These are phyloP conservation scores for Clivina fossor DNA, from an alignment of 2,888 invertebrate species.

Conservation along the genomic window DNA sequence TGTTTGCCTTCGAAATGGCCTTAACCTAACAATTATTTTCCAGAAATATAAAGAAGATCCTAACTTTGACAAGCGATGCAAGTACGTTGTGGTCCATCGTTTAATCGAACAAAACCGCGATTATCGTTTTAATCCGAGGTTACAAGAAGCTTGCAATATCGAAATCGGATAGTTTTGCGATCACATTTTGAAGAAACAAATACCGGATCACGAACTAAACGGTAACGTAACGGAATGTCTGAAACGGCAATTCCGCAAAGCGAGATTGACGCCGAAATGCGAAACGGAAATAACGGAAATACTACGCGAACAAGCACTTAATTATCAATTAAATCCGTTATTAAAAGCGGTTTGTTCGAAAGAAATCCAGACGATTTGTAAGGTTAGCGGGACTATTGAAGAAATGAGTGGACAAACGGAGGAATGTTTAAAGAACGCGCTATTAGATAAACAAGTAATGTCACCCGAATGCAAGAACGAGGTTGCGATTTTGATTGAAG, in stretches of 20 bases:
- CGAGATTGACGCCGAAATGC: conserved; percentile 73
- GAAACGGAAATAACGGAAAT: conserved; percentile 80
- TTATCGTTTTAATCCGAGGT: conserved; percentile 82
- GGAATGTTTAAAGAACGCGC: conserved; percentile 88
- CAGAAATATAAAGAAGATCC: conserved; percentile 72
- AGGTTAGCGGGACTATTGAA: conserved; percentile 54
- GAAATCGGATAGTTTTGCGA: conserved; percentile 73
- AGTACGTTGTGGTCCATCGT: conserved; percentile 79
- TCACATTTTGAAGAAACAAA: conserved; percentile 54
- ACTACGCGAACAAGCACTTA: conserved; percentile 84
- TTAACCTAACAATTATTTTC: too few relatives aligned
- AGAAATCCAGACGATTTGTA: conserved; percentile 69
- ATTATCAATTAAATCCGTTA: conserved; percentile 87
- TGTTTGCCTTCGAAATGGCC: too few relatives aligned
- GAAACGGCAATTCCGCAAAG: conserved; percentile 75
- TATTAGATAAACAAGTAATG: conserved; percentile 71
- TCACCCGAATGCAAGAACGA: conserved; percentile 78
- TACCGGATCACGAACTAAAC: conserved; percentile 72
- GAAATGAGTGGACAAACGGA: conserved; percentile 69
- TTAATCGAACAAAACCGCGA: conserved; percentile 90
- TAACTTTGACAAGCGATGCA: conserved; percentile 81
- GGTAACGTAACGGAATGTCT: conserved; percentile 84
- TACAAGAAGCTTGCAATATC: conserved; percentile 76
- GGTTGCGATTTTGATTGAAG: conserved; percentile 85
- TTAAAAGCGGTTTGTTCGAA: conserved; percentile 79